phyloP scores from a whole-genome alignment of 1,140 invertebrate species.

The Heliconius melpomene region DNA sequence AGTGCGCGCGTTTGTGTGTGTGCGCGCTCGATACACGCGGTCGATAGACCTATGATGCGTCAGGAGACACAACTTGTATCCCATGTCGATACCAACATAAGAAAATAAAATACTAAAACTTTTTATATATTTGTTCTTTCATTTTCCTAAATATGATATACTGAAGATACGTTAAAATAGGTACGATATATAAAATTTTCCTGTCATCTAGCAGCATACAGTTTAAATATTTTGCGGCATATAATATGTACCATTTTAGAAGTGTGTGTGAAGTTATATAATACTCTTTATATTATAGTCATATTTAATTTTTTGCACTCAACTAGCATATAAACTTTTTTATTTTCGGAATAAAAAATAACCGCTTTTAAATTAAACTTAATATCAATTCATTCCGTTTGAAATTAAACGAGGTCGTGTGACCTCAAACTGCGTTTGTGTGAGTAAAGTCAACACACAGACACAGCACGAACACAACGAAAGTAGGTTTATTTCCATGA shows the following conservation, averaged over 20 bases:
- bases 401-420: conserved; percentile 59
- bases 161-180: conserved; percentile 1
- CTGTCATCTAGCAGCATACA: no score
- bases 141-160: conserved; percentile 17
- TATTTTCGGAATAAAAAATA: no score
- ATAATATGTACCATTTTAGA: no score
- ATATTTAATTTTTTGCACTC: no score
- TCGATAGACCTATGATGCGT: conserved; percentile 65
- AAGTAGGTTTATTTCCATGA: conserved; percentile 81
- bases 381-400: conserved; percentile 28
- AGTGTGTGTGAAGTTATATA: no score
- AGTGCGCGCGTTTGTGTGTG: conserved; percentile 69
- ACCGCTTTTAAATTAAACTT: conserved; percentile 14
- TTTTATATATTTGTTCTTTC: not conserved
- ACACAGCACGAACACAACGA: conserved; percentile 65
- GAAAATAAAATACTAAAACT: conserved; percentile 8
- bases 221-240: no score
- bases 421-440: conserved; percentile 61
- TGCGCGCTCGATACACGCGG: conserved; percentile 70
- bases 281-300: no score
- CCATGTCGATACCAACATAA: conserved; percentile 33
- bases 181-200: no score
- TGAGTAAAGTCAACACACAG: conserved; percentile 62
- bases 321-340: no score
- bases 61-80: conserved; percentile 41